A percentile compares a stretch with the other conserved stretches of the same genome.
Evolutionary conservation across 2,797 vertebrate genomes (phyloP).

Genomic region (Miichthys miiuy): DNA sequence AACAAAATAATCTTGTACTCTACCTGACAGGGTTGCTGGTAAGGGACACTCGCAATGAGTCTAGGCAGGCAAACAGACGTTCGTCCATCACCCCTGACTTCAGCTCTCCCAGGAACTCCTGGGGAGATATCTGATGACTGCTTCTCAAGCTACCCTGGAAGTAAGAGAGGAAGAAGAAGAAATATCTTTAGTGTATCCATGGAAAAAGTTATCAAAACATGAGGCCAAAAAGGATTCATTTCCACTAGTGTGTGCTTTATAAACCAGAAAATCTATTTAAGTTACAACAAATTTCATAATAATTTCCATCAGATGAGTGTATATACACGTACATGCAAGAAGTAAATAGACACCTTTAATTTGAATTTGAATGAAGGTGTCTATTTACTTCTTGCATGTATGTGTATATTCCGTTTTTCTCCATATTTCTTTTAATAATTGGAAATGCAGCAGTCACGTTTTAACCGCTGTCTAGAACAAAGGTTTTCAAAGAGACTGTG

Average conservation of each 20-base stretch:
- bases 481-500: too few relatives aligned
- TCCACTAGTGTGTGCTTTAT: not conserved
- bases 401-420: not conserved
- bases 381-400: too few relatives aligned
- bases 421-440: not conserved
- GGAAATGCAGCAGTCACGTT: not conserved
- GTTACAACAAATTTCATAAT: not conserved
- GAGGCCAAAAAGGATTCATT: not conserved
- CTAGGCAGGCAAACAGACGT: slow-evolving; percentile 92
- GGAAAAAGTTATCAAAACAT: slow-evolving; percentile 11
- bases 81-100: slow-evolving; percentile 92
- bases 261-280: not conserved
- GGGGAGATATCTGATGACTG: slow-evolving; percentile 92
- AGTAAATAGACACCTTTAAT: too few relatives aligned
- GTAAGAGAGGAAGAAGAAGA: slow-evolving; percentile 14
- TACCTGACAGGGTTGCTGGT: slow-evolving; percentile 99
- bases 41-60: slow-evolving; percentile 95
- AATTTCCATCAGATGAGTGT: not conserved
- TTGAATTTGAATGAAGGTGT: too few relatives aligned
- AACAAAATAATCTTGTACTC: slow-evolving; percentile 17
- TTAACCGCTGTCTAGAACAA: not conserved
- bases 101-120: slow-evolving; percentile 95
- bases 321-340: too few relatives aligned
- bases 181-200: not conserved
- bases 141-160: slow-evolving; percentile 92